Evolutionary conservation across 2,113 vertebrate species (phyloP).

Genomic region (Myiopsitta monachus): DNA sequence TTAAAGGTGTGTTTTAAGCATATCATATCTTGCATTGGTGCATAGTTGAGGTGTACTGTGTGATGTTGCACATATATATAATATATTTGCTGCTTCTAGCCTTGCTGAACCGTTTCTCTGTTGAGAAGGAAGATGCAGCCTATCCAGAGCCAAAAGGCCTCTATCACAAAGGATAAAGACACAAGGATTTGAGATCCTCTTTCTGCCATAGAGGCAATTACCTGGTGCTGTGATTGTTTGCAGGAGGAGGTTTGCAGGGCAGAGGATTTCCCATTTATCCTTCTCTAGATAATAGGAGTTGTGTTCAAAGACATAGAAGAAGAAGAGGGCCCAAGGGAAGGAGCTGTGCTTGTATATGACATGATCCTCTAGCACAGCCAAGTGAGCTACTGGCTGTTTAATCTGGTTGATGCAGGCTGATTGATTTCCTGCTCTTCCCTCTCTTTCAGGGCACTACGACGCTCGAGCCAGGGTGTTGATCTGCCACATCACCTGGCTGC

Average conservation of each 20-base stretch:
- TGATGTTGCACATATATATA: background rate
- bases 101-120: background rate
- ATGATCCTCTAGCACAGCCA: background rate
- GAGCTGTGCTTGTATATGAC: background rate
- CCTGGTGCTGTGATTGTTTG: background rate
- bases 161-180: background rate
- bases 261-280: background rate
- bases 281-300: background rate
- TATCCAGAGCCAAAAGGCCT: background rate
- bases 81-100: background rate
- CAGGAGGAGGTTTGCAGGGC: background rate
- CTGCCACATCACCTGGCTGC: constrained; percentile 81
- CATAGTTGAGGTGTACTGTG: background rate
- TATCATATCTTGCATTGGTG: background rate
- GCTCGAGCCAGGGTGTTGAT: constrained; percentile 87
- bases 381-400: background rate
- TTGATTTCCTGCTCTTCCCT: background rate
- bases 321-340: background rate
- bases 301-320: background rate
- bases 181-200: background rate
- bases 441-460: constrained; percentile 84
- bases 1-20: background rate
- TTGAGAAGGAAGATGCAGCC: background rate
- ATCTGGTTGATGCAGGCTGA: background rate
- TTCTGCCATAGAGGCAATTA: background rate